Evolutionary conservation across 2,888 invertebrate species (phyloP).

Genomic region (Ametastegia equiseti): DNA sequence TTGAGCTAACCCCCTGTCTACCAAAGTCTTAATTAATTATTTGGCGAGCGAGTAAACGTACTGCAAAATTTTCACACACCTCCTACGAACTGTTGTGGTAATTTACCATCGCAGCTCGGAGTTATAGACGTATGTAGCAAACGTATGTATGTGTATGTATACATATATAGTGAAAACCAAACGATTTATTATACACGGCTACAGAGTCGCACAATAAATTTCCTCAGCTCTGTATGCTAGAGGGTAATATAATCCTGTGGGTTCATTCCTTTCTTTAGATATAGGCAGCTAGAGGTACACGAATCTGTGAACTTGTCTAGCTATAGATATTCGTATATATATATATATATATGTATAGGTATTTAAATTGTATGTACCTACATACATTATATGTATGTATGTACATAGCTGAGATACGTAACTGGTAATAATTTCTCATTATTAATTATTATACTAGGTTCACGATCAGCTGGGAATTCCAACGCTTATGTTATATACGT

Average conservation of each 20-base stretch:
- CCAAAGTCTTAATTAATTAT: not conserved
- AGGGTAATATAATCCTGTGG: not conserved
- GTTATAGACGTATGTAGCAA: not conserved
- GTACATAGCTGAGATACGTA: not conserved
- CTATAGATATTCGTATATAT: no score
- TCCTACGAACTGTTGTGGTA: not conserved
- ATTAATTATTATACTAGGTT: not conserved
- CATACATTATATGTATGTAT: not conserved
- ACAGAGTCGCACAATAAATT: not conserved
- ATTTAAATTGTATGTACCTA: not conserved
- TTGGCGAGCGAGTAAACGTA: not conserved
- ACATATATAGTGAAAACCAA: not conserved
- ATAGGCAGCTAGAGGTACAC: no score
- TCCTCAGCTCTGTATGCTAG: not conserved
- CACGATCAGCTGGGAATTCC: not conserved
- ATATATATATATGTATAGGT: no score
- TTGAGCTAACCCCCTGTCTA: not conserved
- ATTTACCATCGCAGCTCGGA: not conserved
- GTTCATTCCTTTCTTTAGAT: not conserved
- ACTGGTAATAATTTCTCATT: not conserved
- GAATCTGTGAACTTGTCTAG: no score
- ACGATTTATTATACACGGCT: not conserved
- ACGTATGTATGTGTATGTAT: not conserved
- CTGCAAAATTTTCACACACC: not conserved
- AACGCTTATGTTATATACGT: not conserved